A percentile compares a stretch with the other conserved stretches of the same genome.
Conservation (phyloP, 2,113 vertebrate species). For the Carlito syrichta region DNA sequence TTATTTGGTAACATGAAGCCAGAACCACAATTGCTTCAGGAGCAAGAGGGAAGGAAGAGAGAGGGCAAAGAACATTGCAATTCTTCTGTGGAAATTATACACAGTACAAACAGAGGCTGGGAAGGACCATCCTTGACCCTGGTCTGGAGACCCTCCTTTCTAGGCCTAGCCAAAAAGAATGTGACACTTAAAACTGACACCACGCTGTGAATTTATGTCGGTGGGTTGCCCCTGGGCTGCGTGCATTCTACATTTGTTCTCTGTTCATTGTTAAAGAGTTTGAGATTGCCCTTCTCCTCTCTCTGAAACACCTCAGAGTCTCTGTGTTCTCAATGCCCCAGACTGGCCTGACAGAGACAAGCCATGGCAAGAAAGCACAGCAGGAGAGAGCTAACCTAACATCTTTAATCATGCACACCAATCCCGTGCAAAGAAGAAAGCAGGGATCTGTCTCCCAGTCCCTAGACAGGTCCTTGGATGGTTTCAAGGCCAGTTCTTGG, state of each 20-base stretch:
- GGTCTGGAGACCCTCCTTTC: not conserved
- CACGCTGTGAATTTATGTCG: not conserved
- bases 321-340: not conserved
- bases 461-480: not conserved
- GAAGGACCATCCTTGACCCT: not conserved
- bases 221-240: not conserved
- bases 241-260: not conserved
- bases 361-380: not conserved
- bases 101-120: not conserved
- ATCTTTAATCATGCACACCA: not conserved
- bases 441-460: rapidly evolving
- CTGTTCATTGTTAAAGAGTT: not conserved
- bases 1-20: not conserved
- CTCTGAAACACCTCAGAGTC: not conserved
- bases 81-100: not conserved
- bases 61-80: not conserved
- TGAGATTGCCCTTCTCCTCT: not conserved
- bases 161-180: not conserved
- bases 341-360: not conserved
- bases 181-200: not conserved
- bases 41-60: not conserved
- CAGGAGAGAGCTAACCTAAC: not conserved
- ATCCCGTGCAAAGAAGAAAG: not conserved
- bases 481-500: not conserved
- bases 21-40: not conserved